Base-by-base conservation (phyloP, 2,113 vertebrate species). In the Brachyistius frenatus region DNA sequence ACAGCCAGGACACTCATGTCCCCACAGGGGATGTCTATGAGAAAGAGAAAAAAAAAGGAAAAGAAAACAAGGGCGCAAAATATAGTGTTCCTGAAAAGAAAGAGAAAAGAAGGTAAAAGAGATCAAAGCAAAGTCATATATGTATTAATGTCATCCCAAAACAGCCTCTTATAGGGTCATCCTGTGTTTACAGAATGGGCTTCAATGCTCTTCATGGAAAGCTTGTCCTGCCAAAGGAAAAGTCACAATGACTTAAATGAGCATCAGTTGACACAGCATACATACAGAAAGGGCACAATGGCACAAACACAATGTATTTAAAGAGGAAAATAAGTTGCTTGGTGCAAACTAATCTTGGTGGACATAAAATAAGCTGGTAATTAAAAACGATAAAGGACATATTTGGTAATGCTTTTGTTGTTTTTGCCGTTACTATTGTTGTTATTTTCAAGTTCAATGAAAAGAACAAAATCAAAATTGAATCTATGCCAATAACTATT, bases 131-230 rank as follows among this genome's bases (percentile, higher is more conserved):
- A 50, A 49, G 52, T 78, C 14, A 65, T 31, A 33, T 56, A 7
- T 61, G n/a, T 67, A 65, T 0, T 5, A 44, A 58, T 39, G n/a
- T 62, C 14, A 57, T 1, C 39, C 16, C 35, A n/a, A 0, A 0
- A 4, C n/a, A 55, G 32, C n/a, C 13, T 73, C n/a, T 11, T n/a
- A 33, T 44, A 50, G 39, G 77, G 64, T 83, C 77, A 84, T 80
- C 57, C 87, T 84, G 68, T 76, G 58, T 56, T 58, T 15, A 61
- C 60, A 30, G 46, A 37, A 47, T 23, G 7, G 76, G 62, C 55
- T 11, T 53, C 67, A 56, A 53, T 66, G 56, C 39, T 77, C 68
- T 77, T 76, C 55, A 39, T 53, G 52, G 67, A 69, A 82, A 30
- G 3, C 62, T 10, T n/a, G 52, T 44, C 50, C 11, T 66, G 55